These are phyloP conservation scores for Dryococelus australis DNA, from an alignment of 2,888 invertebrate species.

Conservation along the genomic window DNA sequence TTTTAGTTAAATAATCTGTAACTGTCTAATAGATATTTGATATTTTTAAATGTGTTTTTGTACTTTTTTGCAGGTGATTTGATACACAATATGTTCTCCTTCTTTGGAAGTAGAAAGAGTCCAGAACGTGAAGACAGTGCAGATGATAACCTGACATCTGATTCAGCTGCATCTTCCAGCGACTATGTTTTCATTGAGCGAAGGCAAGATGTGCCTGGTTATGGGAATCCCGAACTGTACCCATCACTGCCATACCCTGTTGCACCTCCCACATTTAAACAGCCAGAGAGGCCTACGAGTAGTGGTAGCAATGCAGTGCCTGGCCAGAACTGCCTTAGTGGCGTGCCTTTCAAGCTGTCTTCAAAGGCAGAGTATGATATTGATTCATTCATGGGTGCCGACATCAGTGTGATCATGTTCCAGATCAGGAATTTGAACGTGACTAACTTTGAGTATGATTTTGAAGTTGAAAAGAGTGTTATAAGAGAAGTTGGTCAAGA, in stretches of 20 bases:
- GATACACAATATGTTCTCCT: not conserved
- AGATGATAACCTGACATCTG: not conserved
- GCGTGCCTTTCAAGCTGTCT: not conserved
- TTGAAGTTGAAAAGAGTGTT: not conserved
- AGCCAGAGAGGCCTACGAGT: not conserved
- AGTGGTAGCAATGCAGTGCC: not conserved
- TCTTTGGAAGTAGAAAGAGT: not conserved
- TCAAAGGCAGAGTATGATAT: not conserved
- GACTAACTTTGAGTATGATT: not conserved
- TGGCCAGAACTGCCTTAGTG: not conserved
- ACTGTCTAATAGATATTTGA: too few relatives aligned
- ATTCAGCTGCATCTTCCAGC: not conserved
- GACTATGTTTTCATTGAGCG: not conserved
- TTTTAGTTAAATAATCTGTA: too few relatives aligned
- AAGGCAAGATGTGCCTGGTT: not conserved
- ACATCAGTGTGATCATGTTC: not conserved
- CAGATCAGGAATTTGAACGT: not conserved
- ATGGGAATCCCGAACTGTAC: not conserved
- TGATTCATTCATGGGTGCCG: not conserved
- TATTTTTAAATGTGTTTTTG: too few relatives aligned
- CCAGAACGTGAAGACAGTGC: not conserved
- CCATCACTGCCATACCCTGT: not conserved
- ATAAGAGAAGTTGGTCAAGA: not conserved
- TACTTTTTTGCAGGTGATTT: not conserved
- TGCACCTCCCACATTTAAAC: not conserved